Evolutionary conservation across 2,888 invertebrate genomes (phyloP).

Genomic region (Onchidella celtica): DNA sequence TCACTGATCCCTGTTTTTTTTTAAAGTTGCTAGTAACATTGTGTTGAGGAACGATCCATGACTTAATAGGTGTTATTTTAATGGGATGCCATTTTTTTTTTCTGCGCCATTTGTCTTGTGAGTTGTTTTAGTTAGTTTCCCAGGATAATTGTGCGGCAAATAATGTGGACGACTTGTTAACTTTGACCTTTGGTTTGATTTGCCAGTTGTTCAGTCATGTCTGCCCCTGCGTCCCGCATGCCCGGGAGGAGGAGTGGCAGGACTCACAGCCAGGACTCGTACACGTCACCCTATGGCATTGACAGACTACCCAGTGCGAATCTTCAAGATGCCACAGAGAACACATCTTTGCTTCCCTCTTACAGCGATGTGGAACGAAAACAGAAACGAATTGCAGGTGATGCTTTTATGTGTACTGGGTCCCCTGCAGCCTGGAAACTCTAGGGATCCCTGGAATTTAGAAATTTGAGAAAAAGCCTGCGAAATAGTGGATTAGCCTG

Average conservation of each 20-base stretch:
- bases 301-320: background rate
- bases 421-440: too few species aligned
- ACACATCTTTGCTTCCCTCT: slow-evolving; percentile 8
- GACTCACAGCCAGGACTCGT: background rate
- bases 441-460: too few species aligned
- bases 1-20: too few species aligned
- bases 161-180: too few species aligned
- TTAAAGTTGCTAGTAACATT: too few species aligned
- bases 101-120: background rate
- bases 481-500: background rate
- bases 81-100: background rate
- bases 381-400: slow-evolving; percentile 3
- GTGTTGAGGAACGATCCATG: too few species aligned
- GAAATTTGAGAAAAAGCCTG: too few species aligned
- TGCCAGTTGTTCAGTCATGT: background rate
- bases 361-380: slow-evolving; percentile 36
- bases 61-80: background rate
- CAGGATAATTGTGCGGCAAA: too few species aligned
- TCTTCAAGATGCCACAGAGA: background rate
- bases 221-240: background rate
- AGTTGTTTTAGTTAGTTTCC: background rate
- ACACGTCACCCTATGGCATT: background rate
- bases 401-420: too few species aligned
- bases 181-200: too few species aligned
- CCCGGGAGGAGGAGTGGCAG: slow-evolving; percentile 3